A percentile compares a stretch with the other conserved stretches of the same genome.
These are phyloP conservation scores for Micoletzkya japonica DNA, from an alignment of 2,888 invertebrate genomes.

Conservation along the genomic window DNA sequence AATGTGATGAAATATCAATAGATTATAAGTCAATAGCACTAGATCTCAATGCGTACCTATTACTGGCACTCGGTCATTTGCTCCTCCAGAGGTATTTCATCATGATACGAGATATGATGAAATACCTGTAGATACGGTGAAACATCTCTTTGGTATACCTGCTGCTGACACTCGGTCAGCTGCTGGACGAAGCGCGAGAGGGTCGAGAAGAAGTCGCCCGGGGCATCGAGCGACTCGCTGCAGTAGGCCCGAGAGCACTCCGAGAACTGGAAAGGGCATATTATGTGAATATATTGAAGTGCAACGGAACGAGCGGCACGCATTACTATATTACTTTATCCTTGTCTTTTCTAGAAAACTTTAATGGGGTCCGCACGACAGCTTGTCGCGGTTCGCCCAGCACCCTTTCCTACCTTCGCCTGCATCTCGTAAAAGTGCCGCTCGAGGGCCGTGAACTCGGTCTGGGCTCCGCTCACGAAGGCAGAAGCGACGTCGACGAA, in stretches of 20 bases:
- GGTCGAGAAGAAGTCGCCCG: slow-evolving; percentile 60
- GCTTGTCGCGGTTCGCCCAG: no score
- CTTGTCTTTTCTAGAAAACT: no score
- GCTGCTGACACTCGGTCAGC: slow-evolving; percentile 43
- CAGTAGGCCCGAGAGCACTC: slow-evolving; percentile 53
- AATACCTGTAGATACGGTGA: neutral
- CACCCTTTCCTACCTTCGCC: slow-evolving; percentile 47
- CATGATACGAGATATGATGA: neutral
- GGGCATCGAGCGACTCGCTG: slow-evolving; percentile 40
- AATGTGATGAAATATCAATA: no score
- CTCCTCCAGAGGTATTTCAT: neutral
- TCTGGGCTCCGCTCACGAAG: slow-evolving; percentile 48
- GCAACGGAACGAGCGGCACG: no score
- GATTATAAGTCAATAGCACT: no score
- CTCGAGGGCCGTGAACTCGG: slow-evolving; percentile 49
- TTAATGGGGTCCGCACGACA: no score
- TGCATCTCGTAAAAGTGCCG: slow-evolving; percentile 52
- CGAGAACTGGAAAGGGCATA: slow-evolving; percentile 49
- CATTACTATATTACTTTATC: no score
- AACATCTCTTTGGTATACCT: slow-evolving; percentile 12
- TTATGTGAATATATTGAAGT: no score
- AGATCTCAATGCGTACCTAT: neutral
- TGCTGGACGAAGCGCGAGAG: slow-evolving; percentile 53
- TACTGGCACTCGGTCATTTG: neutral
- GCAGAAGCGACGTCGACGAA: slow-evolving; percentile 49